phyloP scores from a whole-genome alignment of 2,113 vertebrate genomes.

The Sisor rabdophorus region DNA sequence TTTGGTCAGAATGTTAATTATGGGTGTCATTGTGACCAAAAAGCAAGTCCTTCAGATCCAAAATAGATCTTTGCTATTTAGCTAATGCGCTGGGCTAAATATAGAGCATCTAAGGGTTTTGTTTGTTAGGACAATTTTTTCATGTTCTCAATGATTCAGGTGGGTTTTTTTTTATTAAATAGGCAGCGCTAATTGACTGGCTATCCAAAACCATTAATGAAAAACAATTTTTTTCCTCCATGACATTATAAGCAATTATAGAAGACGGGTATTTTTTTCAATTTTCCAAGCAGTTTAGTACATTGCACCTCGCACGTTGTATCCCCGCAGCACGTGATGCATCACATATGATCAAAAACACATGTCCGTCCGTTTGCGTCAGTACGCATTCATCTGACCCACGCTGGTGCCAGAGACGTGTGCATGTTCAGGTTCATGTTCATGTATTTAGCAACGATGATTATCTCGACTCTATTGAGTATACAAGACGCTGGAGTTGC shows the following conservation, averaged over 20 bases:
- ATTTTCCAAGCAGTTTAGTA: not conserved
- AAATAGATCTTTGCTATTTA: constrained; percentile 11
- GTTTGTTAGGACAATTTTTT: not conserved
- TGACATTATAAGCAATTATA: not conserved
- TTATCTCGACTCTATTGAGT: constrained; percentile 27
- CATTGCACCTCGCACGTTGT: not conserved
- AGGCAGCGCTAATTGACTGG: not conserved
- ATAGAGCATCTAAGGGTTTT: not conserved
- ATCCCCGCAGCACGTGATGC: not conserved
- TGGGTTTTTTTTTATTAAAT: not conserved
- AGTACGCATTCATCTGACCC: not conserved
- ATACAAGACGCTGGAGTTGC: constrained; percentile 15
- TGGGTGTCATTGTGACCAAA: not conserved
- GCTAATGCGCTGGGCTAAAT: not conserved
- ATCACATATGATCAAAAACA: not conserved
- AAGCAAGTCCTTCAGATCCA: not conserved
- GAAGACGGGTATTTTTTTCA: not conserved
- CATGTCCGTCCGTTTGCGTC: constrained; percentile 10
- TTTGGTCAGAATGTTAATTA: not conserved
- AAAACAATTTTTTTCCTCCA: not conserved
- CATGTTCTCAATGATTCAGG: not conserved
- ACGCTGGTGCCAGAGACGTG: not conserved
- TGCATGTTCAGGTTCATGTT: constrained; percentile 4
- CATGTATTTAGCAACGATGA: not conserved
- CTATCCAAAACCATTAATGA: not conserved